phyloP scores from a whole-genome alignment of 2,888 invertebrate genomes.

The Leucozona laternaria region DNA sequence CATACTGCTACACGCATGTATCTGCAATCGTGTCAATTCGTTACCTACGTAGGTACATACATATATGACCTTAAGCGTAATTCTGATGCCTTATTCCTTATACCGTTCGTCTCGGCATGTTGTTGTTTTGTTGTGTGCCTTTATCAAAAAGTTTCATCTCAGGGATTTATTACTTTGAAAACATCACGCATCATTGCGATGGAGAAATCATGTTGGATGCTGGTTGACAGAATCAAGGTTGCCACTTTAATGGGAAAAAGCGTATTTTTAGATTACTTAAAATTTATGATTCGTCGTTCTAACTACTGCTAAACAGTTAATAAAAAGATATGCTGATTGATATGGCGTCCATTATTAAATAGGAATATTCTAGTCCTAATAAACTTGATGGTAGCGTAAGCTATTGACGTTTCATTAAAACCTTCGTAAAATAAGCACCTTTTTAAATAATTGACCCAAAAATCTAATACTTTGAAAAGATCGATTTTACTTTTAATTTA shows the following conservation, averaged over 20 bases:
- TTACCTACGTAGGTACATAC: conserved; percentile 20
- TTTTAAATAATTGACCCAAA: too few species aligned
- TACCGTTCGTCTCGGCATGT: conserved; percentile 24
- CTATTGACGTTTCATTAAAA: too few species aligned
- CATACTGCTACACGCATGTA: conserved; percentile 44
- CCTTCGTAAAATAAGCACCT: too few species aligned
- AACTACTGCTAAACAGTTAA: too few species aligned
- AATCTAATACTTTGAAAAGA: too few species aligned
- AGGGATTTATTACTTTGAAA: conserved; percentile 71
- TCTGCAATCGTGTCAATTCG: conserved; percentile 59
- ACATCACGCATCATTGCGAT: conserved; percentile 45
- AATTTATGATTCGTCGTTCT: too few species aligned
- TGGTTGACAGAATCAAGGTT: conserved; percentile 16
- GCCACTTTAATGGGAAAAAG: background rate
- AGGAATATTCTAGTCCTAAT: too few species aligned
- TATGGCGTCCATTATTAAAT: too few species aligned
- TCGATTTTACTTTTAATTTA: too few species aligned
- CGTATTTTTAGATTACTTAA: background rate
- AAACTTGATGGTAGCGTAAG: too few species aligned
- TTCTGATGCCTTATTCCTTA: conserved; percentile 57
- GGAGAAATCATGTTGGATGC: conserved; percentile 33
- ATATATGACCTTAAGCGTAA: conserved; percentile 46
- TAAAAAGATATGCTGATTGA: too few species aligned
- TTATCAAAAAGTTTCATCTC: conserved; percentile 66
- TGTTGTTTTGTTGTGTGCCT: conserved; percentile 22